Evolutionary conservation across 2,888 invertebrate genomes (phyloP).

Genomic region (Cheilosia soror): DNA sequence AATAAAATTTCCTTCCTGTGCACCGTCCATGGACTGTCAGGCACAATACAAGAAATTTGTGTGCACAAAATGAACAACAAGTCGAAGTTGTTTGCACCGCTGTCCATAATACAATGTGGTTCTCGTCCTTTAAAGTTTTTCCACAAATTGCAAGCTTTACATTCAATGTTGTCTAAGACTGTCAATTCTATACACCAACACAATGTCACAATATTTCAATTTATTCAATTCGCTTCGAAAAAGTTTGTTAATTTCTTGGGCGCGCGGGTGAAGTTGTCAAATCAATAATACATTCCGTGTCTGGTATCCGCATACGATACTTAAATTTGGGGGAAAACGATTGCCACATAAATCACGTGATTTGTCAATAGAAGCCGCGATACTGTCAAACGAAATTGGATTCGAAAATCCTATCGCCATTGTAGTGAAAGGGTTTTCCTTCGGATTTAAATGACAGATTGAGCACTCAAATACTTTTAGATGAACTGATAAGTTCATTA

Average conservation of each 20-base stretch:
- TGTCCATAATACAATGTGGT: background rate
- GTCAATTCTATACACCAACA: background rate
- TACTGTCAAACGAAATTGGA: slow-evolving; percentile 41
- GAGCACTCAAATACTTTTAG: slow-evolving; percentile 27
- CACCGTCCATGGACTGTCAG: slow-evolving; percentile 1
- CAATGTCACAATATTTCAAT: slow-evolving; percentile 2
- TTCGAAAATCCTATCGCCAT: slow-evolving; percentile 17
- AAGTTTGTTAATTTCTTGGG: background rate
- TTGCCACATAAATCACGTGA: slow-evolving; percentile 29
- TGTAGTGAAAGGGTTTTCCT: slow-evolving; percentile 6
- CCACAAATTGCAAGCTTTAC: background rate
- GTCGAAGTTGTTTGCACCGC: background rate
- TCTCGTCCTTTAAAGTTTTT: background rate
- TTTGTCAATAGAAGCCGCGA: slow-evolving; percentile 38
- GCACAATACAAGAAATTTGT: slow-evolving; percentile 7
- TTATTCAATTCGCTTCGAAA: background rate
- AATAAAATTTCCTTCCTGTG: background rate
- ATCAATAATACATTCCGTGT: slow-evolving; percentile 15
- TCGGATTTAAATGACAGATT: slow-evolving; percentile 31
- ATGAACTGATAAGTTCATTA: slow-evolving; percentile 53
- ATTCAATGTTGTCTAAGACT: background rate
- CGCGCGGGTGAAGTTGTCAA: background rate
- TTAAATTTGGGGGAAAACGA: slow-evolving; percentile 9
- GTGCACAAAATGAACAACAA: slow-evolving; percentile 5
- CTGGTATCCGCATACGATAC: slow-evolving; percentile 3